phyloP scores from a whole-genome alignment of 2,113 vertebrate species.

The Anguilla rostrata region DNA sequence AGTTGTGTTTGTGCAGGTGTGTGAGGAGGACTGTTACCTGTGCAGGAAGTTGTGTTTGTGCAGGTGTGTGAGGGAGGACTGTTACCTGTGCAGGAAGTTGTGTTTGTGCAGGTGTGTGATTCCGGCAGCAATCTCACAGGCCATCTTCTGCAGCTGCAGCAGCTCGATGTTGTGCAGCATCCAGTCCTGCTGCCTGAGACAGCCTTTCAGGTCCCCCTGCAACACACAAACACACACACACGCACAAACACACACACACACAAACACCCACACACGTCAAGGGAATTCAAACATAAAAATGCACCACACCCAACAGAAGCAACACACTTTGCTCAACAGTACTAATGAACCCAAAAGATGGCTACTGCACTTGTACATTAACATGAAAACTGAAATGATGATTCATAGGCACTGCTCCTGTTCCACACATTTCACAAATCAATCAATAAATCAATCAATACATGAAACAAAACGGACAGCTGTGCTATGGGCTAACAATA shows the following conservation, averaged over 20 bases:
- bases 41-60: constrained; percentile 94
- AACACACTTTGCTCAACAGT: no score
- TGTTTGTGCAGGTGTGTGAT: constrained; percentile 94
- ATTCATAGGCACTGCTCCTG: no score
- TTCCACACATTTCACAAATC: no score
- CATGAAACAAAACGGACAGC: no score
- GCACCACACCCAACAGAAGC: no score
- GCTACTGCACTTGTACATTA: no score
- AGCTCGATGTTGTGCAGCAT: constrained; percentile 79
- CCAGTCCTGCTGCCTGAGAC: constrained; percentile 83
- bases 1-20: constrained; percentile 95
- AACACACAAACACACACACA: constrained; percentile 34
- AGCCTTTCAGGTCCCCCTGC: constrained; percentile 91
- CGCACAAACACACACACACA: constrained; percentile 23
- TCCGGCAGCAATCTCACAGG: constrained; percentile 90
- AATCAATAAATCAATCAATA: no score
- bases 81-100: constrained; percentile 94
- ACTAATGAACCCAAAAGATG: no score
- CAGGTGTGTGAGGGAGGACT: constrained; percentile 74
- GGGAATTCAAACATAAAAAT: no score
- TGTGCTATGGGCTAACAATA: no score
- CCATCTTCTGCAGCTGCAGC: constrained; percentile 88
- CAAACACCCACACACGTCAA: constrained; percentile 11
- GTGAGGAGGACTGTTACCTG: constrained; percentile 55
- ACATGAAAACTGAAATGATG: no score